Percentiles rank a stretch among this genome's conserved stretches.
Evolutionary conservation across 2,797 vertebrate genomes (phyloP).

Genomic region (Cygnus olor): DNA sequence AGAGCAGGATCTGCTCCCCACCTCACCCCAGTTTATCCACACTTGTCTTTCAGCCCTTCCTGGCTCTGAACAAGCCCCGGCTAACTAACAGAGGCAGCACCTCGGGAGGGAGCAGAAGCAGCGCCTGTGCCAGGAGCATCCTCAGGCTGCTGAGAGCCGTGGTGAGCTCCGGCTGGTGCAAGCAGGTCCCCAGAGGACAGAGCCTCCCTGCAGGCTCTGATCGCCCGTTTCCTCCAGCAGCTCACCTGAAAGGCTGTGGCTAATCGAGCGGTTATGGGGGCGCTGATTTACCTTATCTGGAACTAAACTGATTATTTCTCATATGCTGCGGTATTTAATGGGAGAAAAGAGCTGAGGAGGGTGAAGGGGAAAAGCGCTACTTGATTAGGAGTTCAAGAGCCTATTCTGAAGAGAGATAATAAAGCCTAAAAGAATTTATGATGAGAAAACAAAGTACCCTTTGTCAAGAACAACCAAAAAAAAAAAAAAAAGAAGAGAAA

Average conservation of each 20-base stretch:
- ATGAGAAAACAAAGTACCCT: constrained; percentile 60
- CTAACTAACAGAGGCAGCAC: neutral
- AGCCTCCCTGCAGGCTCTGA: constrained; percentile 46
- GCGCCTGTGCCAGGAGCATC: neutral
- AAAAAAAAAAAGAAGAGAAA: constrained; percentile 13
- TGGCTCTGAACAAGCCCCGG: neutral
- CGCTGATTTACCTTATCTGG: constrained; percentile 75
- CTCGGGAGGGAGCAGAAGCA: neutral
- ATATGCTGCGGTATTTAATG: constrained; percentile 60
- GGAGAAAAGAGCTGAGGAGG: constrained; percentile 50
- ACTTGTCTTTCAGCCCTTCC: neutral
- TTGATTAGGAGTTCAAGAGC: constrained; percentile 65
- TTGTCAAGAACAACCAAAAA: constrained; percentile 33
- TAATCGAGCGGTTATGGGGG: constrained; percentile 74
- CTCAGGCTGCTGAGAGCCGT: too few species aligned
- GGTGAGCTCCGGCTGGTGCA: neutral
- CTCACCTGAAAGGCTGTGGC: constrained; percentile 74
- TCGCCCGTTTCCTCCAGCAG: constrained; percentile 67
- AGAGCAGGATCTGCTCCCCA: neutral
- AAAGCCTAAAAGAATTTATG: constrained; percentile 68
- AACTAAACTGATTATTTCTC: constrained; percentile 78
- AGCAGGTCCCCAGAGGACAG: neutral
- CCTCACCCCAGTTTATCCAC: neutral
- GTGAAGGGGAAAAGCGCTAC: constrained; percentile 39
- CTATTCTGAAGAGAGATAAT: constrained; percentile 47